These are phyloP conservation scores for Phycodurus eques DNA, from an alignment of 2,113 vertebrate genomes.

Conservation along the genomic window DNA sequence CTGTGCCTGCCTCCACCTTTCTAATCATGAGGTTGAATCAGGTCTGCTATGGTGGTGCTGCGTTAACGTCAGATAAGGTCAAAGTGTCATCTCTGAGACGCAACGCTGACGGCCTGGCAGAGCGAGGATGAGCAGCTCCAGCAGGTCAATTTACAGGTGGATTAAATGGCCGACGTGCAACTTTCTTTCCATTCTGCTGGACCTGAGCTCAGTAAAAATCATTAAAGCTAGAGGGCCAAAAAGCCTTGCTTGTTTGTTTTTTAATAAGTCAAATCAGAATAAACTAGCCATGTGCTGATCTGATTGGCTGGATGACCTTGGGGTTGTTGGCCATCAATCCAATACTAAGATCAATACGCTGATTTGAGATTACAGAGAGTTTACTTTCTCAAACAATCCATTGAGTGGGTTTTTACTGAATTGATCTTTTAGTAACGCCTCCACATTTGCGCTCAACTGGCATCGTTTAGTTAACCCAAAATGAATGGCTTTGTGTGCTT, in stretches of 20 bases:
- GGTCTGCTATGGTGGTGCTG: slow-evolving; percentile 33
- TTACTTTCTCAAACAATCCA: background rate
- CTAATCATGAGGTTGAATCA: slow-evolving; percentile 52
- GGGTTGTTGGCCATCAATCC: background rate
- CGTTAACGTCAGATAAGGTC: slow-evolving; percentile 57
- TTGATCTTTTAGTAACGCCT: background rate
- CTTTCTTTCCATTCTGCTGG: background rate
- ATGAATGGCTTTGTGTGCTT: too few species aligned
- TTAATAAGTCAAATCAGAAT: background rate
- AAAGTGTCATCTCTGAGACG: slow-evolving; percentile 14
- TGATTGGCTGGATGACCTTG: background rate
- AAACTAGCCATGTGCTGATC: background rate
- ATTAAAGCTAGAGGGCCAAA: background rate
- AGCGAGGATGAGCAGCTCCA: slow-evolving; percentile 37
- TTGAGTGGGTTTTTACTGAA: background rate
- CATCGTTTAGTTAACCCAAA: background rate
- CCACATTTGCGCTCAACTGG: background rate
- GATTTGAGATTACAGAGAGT: background rate
- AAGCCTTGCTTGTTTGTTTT: background rate
- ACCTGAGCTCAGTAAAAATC: slow-evolving; percentile 11
- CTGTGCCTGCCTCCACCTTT: slow-evolving; percentile 11
- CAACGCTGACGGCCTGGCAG: slow-evolving; percentile 3
- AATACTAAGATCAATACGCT: background rate
- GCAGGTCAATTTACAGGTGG: background rate
- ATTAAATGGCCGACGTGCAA: background rate